phyloP scores from a whole-genome alignment of 2,888 invertebrate genomes.

The Hedya salicella region DNA sequence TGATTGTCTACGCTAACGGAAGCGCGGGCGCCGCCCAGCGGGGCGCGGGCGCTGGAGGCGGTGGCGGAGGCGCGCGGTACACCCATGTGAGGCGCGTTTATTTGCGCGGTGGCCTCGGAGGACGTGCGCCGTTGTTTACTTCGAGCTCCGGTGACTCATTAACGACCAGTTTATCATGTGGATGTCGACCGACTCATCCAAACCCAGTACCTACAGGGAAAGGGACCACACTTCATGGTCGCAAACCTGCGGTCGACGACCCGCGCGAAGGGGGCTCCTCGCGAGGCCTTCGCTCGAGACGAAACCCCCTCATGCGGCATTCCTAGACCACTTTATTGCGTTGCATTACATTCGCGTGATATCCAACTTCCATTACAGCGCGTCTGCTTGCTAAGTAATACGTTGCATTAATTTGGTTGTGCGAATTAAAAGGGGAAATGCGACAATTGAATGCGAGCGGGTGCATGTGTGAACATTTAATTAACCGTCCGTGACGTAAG shows the following conservation, averaged over 20 bases:
- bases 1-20: constrained; percentile 32
- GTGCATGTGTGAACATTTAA: constrained; percentile 12
- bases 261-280: constrained; percentile 48
- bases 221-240: constrained; percentile 63
- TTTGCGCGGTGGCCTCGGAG: constrained; percentile 70
- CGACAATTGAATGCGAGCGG: constrained; percentile 6
- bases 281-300: constrained; percentile 42
- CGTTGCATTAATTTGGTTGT: constrained; percentile 23
- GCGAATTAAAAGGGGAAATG: constrained; percentile 4
- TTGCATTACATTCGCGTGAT: constrained; percentile 53
- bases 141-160: constrained; percentile 67
- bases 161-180: constrained; percentile 61
- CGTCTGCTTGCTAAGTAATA: constrained; percentile 37
- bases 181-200: constrained; percentile 23
- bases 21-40: constrained; percentile 22
- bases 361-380: constrained; percentile 50
- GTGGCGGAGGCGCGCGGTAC: constrained; percentile 53
- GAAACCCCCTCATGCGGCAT: constrained; percentile 53
- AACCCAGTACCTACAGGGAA: constrained; percentile 45
- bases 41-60: constrained; percentile 45
- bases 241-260: constrained; percentile 63
- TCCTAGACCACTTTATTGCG: constrained; percentile 59
- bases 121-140: constrained; percentile 71
- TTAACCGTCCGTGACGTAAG: constrained; percentile 10
- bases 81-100: constrained; percentile 72